Evolutionary conservation across 2,113 vertebrate species (phyloP), one percentile per base, ranked within the genome.

Genomic region (Gallinago undulata): DNA sequence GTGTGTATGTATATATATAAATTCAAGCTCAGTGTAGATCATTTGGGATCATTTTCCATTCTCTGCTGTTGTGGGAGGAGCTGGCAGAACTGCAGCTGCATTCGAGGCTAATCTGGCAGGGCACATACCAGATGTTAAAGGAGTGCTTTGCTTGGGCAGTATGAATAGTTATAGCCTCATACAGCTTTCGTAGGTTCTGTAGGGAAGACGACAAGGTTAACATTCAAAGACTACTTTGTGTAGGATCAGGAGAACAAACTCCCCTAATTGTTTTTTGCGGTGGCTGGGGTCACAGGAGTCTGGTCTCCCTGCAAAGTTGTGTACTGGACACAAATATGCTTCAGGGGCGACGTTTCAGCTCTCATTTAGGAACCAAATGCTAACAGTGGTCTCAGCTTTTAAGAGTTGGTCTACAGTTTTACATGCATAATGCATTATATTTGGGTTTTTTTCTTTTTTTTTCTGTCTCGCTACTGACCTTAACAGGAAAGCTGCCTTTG

Each of bases 31-130:
- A 79, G 56, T 21, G n/a, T 37, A 87, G 84, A 47, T 69, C 43
- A 51, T 78, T 94, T 90, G 80, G 39, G 87, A 96, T 97, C 63
- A 33, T 92, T 97, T 97, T 97, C 97, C 83, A 9, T 97, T 96
- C 84, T 96, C 66, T 96, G 96, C 97, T 89, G 72, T 75, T 96
- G 97, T 96, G 97, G 97, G 96, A 97, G 96, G 96, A 91, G 62
- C 94, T 96, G 90, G 30, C 81, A 90, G 76, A 89, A 82, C 94
- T 87, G 79, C 96, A 96, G 95, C 97, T 97, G 95, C 43, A 11
- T 87, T 74, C 75, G 87, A 89, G 79, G 53, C 93, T 94, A 59
- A 95, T 97, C 96, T 98, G 97, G 95, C 95, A 89, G 81, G 92
- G 48, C 64, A 77, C 27, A 16, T 75, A 92, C 91, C 98, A 98